Conservation (phyloP, 2,113 vertebrate genomes). For the Strix aluco region DNA sequence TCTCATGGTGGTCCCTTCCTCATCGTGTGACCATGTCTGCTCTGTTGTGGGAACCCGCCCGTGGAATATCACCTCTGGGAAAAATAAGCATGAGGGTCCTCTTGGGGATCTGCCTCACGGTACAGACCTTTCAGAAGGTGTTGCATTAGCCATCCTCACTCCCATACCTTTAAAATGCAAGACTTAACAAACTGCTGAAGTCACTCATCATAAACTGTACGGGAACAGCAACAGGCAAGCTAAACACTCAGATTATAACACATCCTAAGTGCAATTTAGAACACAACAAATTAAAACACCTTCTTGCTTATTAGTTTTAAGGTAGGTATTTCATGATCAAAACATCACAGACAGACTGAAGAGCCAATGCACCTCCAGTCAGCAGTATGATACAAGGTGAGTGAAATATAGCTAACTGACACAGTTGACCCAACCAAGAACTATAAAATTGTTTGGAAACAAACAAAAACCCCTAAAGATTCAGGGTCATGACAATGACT, state of each 20-base stretch:
- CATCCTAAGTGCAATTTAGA: not conserved
- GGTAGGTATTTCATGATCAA: not conserved
- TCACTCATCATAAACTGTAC: not conserved
- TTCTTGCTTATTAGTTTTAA: not conserved
- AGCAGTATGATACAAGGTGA: not conserved
- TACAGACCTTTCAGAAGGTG: not conserved
- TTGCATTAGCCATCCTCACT: not conserved
- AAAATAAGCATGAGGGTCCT: not conserved
- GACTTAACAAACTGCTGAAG: not conserved
- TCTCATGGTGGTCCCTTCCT: not conserved
- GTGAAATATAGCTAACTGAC: not conserved
- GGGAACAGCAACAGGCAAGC: not conserved
- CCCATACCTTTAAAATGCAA: not conserved
- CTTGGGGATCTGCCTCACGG: not conserved
- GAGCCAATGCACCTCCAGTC: not conserved
- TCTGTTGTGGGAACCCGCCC: not conserved
- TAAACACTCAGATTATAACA: not conserved
- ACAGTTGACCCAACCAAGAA: not conserved
- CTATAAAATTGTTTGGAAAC: not conserved
- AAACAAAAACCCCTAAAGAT: not conserved
- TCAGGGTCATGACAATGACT: not conserved
- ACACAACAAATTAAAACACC: not conserved
- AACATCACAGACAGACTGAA: not conserved
- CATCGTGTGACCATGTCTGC: accelerated
- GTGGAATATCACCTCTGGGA: not conserved